Evolutionary conservation across 2,797 vertebrate genomes (phyloP).

Genomic region (Antennarius maculatus): DNA sequence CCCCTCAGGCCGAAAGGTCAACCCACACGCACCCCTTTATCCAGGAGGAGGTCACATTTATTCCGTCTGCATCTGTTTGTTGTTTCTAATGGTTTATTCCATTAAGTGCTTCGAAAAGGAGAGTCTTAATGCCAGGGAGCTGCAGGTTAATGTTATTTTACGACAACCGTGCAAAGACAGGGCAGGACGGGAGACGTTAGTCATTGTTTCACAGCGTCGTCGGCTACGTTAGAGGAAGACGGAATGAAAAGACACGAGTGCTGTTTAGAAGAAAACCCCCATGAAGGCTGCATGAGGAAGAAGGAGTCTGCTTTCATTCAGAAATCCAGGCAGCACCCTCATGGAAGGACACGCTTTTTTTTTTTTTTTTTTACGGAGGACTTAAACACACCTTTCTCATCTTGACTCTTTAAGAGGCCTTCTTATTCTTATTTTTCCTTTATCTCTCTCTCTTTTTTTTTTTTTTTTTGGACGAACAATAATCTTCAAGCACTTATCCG

Average conservation of each 20-base stretch:
- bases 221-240: conserved; percentile 25
- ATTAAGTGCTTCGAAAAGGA: conserved; percentile 39
- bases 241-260: conserved; percentile 10
- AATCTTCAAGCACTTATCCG: not conserved
- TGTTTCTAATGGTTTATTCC: conserved; percentile 31
- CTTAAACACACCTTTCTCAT: conserved; percentile 6
- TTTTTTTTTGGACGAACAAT: no score
- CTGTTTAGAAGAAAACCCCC: conserved; percentile 19
- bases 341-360: conserved; percentile 19
- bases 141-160: conserved; percentile 53
- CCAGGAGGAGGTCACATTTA: conserved; percentile 4
- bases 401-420: conserved; percentile 12
- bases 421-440: no score
- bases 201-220: conserved; percentile 23
- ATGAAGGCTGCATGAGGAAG: conserved; percentile 12
- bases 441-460: no score
- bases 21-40: conserved; percentile 22
- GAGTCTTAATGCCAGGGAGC: conserved; percentile 34
- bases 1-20: conserved; percentile 31
- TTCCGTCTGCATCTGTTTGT: conserved; percentile 43
- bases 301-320: conserved; percentile 41
- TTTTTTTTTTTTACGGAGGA: conserved; percentile 1
- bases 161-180: conserved; percentile 38
- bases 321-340: conserved; percentile 27
- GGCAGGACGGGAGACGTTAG: conserved; percentile 24